Base-by-base conservation (phyloP, 2,888 invertebrate species). In the Masnerella sp. region DNA sequence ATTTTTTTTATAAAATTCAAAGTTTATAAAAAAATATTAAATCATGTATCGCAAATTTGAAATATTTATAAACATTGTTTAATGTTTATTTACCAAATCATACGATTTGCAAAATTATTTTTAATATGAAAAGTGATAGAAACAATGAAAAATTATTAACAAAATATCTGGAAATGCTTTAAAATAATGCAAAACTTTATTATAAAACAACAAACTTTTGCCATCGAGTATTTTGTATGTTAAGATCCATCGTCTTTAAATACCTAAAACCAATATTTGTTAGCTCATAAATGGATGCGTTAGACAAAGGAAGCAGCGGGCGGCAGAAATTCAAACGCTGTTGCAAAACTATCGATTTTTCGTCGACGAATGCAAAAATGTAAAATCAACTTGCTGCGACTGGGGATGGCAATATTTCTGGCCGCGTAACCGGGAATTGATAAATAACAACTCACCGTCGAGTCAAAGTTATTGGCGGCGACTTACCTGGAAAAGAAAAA, bases 401-500 rank as follows among this genome's bases (percentile, higher is more conserved):
- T 28, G 1, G 7, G 25, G 11, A 18, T 45, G 22, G 25, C 38
- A 17, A 47, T 28, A 38, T 38, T 59, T 45, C 11, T 9, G 11
- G 9, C 22, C 4, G 36, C n/a, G 38, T 38, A 25, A 59, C 47
- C 25, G 38, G 11, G 42, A 28, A 17, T 28, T 38, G 47, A 36
- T 59, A 28, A 8, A 58, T 30, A 0, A 43, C 43, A 22, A 59
- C 59, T 59, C 38, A 59, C 59, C 59, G 34, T 25, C 47, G 12
- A 17, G 9, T 12, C 15, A 25, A 20, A 1, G 22, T 30, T 9
- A 7, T 5, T 5, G 47, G 38, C 4, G 32, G 56, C 14, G 7
- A 67, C 67, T 67, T 47, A 58, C 67, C 67, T 67, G 49, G 34
- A 67, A 67, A 47, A 67, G 12, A 58, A 34, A 58, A 5, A 28